phyloP scores from a whole-genome alignment of 2,113 vertebrate genomes.

The Micronycteris hirsuta region DNA sequence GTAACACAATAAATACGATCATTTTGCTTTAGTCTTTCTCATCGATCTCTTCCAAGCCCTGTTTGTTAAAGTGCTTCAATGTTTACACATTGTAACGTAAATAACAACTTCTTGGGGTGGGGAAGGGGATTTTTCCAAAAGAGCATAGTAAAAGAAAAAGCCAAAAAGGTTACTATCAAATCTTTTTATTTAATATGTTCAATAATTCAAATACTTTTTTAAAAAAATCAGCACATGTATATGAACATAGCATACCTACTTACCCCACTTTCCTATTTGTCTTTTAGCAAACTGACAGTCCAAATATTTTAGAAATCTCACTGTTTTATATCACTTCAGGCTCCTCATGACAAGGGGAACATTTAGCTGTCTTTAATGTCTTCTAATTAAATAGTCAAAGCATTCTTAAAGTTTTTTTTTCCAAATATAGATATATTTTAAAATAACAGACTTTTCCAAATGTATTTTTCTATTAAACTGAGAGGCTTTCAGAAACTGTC shows the following conservation, averaged over 20 bases:
- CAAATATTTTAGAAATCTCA: slow-evolving; percentile 56
- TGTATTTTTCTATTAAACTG: slow-evolving; percentile 73
- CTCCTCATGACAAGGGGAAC: slow-evolving; percentile 55
- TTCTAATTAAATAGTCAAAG: slow-evolving; percentile 69
- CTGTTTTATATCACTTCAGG: slow-evolving; percentile 55
- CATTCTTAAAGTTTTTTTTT: slow-evolving; percentile 61
- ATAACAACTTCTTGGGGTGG: not conserved
- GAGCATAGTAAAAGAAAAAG: not conserved
- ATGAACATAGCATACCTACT: not conserved
- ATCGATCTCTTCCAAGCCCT: slow-evolving; percentile 35
- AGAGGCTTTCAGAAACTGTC: slow-evolving; percentile 75
- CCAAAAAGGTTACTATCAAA: slow-evolving; percentile 65
- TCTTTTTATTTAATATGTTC: slow-evolving; percentile 54
- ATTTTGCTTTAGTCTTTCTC: slow-evolving; percentile 38
- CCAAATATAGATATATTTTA: slow-evolving; percentile 75
- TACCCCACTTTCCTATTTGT: not conserved
- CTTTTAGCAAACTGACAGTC: slow-evolving; percentile 36
- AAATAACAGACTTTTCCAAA: slow-evolving; percentile 69
- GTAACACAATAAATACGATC: slow-evolving; percentile 80
- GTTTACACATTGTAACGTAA: slow-evolving; percentile 62
- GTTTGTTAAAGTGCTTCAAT: slow-evolving; percentile 65
- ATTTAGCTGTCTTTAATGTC: slow-evolving; percentile 63
- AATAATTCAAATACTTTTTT: slow-evolving; percentile 48
- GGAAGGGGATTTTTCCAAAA: not conserved
- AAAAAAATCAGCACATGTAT: not conserved